Percentiles rank a stretch among this genome's conserved stretches.
phyloP scores from a whole-genome alignment of 2,113 vertebrate species.

The Cyanoderma ruficeps region DNA sequence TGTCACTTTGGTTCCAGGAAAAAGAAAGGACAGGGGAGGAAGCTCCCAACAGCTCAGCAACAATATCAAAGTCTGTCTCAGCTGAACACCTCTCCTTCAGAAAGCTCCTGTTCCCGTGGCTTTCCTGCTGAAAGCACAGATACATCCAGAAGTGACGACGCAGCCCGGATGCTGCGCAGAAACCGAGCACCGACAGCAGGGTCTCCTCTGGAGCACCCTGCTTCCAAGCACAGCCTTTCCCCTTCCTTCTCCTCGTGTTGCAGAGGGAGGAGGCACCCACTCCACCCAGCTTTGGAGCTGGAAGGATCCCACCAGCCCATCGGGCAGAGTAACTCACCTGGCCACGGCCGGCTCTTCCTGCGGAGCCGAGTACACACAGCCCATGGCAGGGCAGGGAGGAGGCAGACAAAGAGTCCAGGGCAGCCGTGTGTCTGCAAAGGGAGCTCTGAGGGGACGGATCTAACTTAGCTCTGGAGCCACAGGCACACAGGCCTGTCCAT shows the following conservation, averaged over 20 bases:
- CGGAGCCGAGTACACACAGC: conserved; percentile 85
- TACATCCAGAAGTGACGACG: fast-evolving
- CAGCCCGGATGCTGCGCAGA: background rate
- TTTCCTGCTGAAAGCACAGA: background rate
- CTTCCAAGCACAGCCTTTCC: background rate
- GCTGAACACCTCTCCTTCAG: background rate
- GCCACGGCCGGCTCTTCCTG: conserved; percentile 75
- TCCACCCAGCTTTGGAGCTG: background rate
- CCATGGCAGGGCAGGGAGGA: conserved; percentile 73
- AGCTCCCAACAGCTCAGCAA: background rate
- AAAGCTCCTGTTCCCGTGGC: background rate
- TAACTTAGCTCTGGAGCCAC: conserved; percentile 24
- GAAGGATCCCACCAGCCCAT: background rate
- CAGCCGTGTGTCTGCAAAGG: background rate
- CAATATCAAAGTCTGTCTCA: background rate
- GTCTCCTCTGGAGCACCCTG: background rate
- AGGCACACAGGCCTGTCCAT: background rate
- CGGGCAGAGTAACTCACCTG: conserved; percentile 80
- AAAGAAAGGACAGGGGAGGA: background rate
- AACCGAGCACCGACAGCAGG: fast-evolving
- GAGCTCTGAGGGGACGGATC: background rate
- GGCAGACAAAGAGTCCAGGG: conserved; percentile 45
- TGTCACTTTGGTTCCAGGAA: background rate
- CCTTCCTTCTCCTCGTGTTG: background rate
- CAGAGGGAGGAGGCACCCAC: background rate